phyloP scores from a whole-genome alignment of 2,113 vertebrate species.

The Nansenia antarctica region DNA sequence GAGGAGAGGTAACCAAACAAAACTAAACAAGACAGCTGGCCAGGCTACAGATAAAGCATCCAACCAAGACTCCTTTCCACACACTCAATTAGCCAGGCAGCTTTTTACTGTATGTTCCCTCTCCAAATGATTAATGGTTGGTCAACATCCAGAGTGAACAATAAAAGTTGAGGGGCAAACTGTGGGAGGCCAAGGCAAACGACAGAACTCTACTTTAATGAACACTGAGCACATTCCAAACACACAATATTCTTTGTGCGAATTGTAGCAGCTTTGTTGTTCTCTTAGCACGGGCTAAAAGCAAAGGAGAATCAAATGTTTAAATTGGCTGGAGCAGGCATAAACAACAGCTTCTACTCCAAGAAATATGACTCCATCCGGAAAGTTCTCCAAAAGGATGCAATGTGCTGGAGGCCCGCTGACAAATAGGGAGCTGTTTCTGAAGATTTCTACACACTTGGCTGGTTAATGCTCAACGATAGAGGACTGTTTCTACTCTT shows the following conservation, averaged over 20 bases:
- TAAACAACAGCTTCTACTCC: constrained; percentile 44
- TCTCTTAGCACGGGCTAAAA: constrained; percentile 46
- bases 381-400: constrained; percentile 36
- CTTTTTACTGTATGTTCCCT: constrained; percentile 22
- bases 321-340: constrained; percentile 53
- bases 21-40: constrained; percentile 14
- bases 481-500: background rate
- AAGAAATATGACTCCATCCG: constrained; percentile 44
- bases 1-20: constrained; percentile 32
- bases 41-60: constrained; percentile 37
- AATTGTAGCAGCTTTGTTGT: constrained; percentile 49
- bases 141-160: constrained; percentile 35
- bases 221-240: constrained; percentile 47
- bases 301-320: constrained; percentile 53
- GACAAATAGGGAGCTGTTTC: constrained; percentile 37
- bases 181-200: constrained; percentile 39
- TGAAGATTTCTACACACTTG: constrained; percentile 10
- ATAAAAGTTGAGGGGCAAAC: constrained; percentile 45
- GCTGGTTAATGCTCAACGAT: constrained; percentile 3
- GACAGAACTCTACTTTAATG: constrained; percentile 41
- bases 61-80: constrained; percentile 26
- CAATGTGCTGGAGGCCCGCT: constrained; percentile 8
- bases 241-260: constrained; percentile 25
- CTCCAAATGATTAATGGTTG: constrained; percentile 46
- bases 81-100: constrained; percentile 42